Conservation (phyloP, 2,888 invertebrate species). For the Aethes cnicana region DNA sequence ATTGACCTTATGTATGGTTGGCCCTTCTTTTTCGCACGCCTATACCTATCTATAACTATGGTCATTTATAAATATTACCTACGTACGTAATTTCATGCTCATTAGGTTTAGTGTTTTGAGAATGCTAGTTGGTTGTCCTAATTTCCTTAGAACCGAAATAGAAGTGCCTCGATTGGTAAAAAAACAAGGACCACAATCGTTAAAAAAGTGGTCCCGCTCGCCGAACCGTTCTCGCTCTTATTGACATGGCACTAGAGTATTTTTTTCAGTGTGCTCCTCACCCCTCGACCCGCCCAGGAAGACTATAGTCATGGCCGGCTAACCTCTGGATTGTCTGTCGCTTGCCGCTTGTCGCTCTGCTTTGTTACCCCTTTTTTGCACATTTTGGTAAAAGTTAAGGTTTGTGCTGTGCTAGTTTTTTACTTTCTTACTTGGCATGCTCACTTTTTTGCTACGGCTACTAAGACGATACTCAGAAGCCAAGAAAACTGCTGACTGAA, state of each 20-base stretch:
- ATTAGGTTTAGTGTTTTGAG: constrained; percentile 76
- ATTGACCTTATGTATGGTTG: neutral
- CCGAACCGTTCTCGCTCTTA: constrained; percentile 74
- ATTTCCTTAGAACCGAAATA: constrained; percentile 40
- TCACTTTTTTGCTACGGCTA: constrained; percentile 9
- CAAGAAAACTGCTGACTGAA: neutral
- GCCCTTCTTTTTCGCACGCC: constrained; percentile 23
- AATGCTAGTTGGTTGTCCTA: constrained; percentile 76
- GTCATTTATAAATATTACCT: constrained; percentile 40
- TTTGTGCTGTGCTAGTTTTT: constrained; percentile 35
- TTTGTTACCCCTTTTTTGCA: constrained; percentile 46
- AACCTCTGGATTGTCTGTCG: constrained; percentile 80
- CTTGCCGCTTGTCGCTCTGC: constrained; percentile 75
- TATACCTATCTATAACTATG: constrained; percentile 28
- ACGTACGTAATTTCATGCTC: constrained; percentile 77
- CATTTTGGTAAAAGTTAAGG: constrained; percentile 39
- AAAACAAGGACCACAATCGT: constrained; percentile 19
- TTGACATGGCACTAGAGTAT: constrained; percentile 81
- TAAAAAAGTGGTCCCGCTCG: no score
- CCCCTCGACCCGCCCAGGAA: constrained; percentile 83
- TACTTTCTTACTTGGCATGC: constrained; percentile 37
- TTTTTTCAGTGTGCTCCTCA: constrained; percentile 82
- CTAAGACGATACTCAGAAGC: neutral
- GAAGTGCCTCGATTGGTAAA: constrained; percentile 9
- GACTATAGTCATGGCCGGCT: constrained; percentile 76